Conservation (phyloP, 1,140 invertebrate genomes). For the Euura saliciscinereae region DNA sequence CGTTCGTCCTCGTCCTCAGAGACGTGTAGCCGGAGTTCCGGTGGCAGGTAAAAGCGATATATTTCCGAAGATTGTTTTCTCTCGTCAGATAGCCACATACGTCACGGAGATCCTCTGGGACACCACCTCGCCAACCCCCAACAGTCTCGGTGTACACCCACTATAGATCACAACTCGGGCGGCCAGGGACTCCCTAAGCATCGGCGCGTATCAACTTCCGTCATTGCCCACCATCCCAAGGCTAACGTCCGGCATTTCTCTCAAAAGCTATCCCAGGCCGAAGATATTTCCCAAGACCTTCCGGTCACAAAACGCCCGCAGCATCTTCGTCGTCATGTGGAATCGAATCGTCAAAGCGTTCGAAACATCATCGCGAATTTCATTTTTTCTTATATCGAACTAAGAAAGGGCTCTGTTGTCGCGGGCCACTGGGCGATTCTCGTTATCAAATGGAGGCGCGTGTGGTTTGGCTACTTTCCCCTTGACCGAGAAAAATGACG, state of each 20-base stretch:
- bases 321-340: no score
- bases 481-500: conserved; percentile 1
- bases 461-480: background rate
- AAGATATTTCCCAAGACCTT: background rate
- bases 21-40: background rate
- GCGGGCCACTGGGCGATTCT: background rate
- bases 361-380: no score
- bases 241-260: conserved; percentile 58
- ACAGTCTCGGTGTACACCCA: conserved; percentile 44
- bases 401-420: background rate
- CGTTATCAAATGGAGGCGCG: background rate
- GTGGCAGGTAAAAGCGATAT: conserved; percentile 48
- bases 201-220: conserved; percentile 60
- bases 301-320: no score
- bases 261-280: conserved; percentile 25
- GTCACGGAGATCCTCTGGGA: conserved; percentile 53
- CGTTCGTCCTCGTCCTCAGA: background rate
- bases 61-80: conserved; percentile 62
- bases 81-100: conserved; percentile 62
- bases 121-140: conserved; percentile 36
- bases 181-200: conserved; percentile 49
- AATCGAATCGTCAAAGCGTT: no score
- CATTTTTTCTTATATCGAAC: no score
- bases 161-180: conserved; percentile 58
- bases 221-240: conserved; percentile 55